Base-by-base conservation (phyloP, 1,140 invertebrate genomes). In the Leguminivora glycinivorella region DNA sequence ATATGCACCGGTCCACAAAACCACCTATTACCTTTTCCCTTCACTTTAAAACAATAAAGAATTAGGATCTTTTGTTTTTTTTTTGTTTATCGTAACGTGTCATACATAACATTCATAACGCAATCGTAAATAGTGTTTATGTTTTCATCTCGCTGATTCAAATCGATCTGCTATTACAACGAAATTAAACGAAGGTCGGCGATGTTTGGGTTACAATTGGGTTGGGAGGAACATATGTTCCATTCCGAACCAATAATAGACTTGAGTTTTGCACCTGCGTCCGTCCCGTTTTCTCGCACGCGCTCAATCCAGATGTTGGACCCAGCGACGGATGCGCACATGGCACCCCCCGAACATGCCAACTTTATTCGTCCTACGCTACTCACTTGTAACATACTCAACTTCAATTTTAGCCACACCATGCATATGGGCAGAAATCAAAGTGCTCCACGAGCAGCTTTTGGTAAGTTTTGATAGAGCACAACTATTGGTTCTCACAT, bases 261-360 rank as follows among this genome's bases (percentile, higher is more conserved):
- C 74, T 74, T 77, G 63, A 76, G 72, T 67, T 79, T 75, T 79
- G 81, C 88, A 89, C 87, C 88, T 90, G 88, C 88, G 83, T 88
- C 83, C 88, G 83, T 90, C 83, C 83, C 79, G 34, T 43, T 67
- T 38, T 74, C 83, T 83, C 85, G 87, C 88, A 86, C 88, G 85
- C 84, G 87, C 83, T 71, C 73, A 71, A 67, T 81, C 77, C 85
- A 86, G 84, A 80, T 88, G 86, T 81, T 83, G 79, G 69, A 70
- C 75, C 68, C 17, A 40, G 25, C 25, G n/a, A 12, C 58, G 25
- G 25, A 25, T 19, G n/a, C 58, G 58, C 58, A 29, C 26, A 31
- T 63, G 58, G 29, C 9, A 22, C 43, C 43, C 17, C 43, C 43
- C 17, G 47, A 19, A 52, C 47, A 22, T 22, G 19, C 47, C 17